Base-by-base conservation (phyloP, 2,888 invertebrate genomes). In the Rutpela maculata region DNA sequence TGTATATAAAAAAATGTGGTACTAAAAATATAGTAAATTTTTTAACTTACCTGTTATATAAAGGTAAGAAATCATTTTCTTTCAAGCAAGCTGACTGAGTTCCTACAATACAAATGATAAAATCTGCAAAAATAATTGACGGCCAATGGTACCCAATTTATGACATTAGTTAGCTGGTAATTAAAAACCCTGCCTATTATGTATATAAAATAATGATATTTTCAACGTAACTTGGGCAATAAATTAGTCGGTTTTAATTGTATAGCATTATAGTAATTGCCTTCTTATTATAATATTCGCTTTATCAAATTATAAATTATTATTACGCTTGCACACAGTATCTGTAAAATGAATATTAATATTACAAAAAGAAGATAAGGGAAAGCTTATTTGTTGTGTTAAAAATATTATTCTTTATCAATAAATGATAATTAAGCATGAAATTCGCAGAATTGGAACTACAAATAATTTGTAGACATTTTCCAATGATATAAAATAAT, bases 191-290 rank as follows among this genome's bases (percentile, higher is more conserved):
- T 43, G 65, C 43, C 50, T 50, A 65, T 65, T 65, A 65, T 38
- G 31, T 43, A 65, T 19, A 22, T 65, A 22, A 38, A 22, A 50
- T 50, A 50, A 50, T 50, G n/a, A 50, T 50, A 15, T n/a, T n/a
- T n/a, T 50, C 12, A 50, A 50, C 15, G 50, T n/a, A 50, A 2
- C 4, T 43, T 43, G 7, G 22, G 63, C 43, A 65, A 65, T 65
- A 65, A 65, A 65, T 65, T 65, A 65, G 43, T 18, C 22, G 19
- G 65, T 65, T 43, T 65, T 65, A 65, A 65, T 65, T 65, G 65
- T 65, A 65, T 65, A 43, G 65, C 43, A 65, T 65, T 65, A 65
- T 19, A 43, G 38, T 65, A 65, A 65, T 65, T 65, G 43, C 18
- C 11, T 65, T 65, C 65, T 43, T 65, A 65, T 18, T 38, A 65